Evolutionary conservation across 2,888 invertebrate species (phyloP).

Genomic region (Dichetophora obliterata): DNA sequence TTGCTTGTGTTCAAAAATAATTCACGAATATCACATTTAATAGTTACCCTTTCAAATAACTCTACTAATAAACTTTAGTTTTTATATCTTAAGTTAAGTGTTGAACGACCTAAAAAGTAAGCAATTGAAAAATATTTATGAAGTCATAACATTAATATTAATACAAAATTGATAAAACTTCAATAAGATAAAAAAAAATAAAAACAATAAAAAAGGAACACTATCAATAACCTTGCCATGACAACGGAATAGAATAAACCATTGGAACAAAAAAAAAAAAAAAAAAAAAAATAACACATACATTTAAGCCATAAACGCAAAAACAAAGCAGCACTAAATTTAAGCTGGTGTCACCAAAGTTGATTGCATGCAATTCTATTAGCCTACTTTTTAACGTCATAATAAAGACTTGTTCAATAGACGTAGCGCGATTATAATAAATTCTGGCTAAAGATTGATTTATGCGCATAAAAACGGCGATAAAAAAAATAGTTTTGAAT

Average conservation of each 20-base stretch:
- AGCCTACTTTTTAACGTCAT: slow-evolving; percentile 3
- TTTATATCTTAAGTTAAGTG: no score
- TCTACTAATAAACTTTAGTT: no score
- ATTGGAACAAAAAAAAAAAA: background rate
- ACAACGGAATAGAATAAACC: background rate
- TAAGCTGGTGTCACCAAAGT: slow-evolving; percentile 10
- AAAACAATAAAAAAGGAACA: no score
- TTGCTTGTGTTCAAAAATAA: no score
- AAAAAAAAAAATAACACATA: background rate
- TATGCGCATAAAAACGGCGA: background rate
- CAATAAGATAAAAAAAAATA: background rate
- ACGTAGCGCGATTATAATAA: background rate
- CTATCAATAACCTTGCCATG: background rate
- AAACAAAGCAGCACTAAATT: slow-evolving; percentile 3
- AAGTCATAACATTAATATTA: background rate
- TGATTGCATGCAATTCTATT: slow-evolving; percentile 7
- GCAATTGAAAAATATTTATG: background rate
- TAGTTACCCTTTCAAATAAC: no score
- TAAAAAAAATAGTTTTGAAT: background rate
- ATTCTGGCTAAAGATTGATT: slow-evolving; percentile 10
- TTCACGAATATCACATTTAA: no score
- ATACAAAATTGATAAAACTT: slow-evolving; percentile 10
- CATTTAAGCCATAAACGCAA: no score
- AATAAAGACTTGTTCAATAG: background rate
- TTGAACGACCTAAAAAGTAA: background rate